These are phyloP conservation scores for Pyrocephalus nanus DNA, from an alignment of 2,797 vertebrate genomes.

Conservation along the genomic window DNA sequence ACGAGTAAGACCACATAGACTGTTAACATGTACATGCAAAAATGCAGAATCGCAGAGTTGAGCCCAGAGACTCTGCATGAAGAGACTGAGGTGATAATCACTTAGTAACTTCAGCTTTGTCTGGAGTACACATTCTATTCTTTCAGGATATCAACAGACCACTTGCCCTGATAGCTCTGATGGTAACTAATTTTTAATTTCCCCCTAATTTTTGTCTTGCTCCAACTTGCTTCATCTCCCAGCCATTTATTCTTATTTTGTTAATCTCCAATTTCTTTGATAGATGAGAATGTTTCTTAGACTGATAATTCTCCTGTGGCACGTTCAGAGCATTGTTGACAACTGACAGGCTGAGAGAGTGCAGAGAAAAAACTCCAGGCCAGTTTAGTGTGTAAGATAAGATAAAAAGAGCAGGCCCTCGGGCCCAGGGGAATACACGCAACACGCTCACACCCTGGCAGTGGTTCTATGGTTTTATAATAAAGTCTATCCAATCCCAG, in stretches of 20 bases:
- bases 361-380: no score
- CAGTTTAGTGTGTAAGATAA: no score
- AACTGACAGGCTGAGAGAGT: no score
- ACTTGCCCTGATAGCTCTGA: neutral
- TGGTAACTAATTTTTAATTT: neutral
- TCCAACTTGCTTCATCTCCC: neutral
- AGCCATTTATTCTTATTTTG: neutral
- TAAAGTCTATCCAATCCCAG: no score
- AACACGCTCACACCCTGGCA: no score
- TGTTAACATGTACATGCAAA: neutral
- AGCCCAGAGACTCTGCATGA: neutral
- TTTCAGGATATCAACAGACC: neutral
- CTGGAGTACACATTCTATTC: neutral
- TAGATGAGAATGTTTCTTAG: neutral
- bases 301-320: neutral
- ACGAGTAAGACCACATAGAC: accelerated
- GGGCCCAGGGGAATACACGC: no score
- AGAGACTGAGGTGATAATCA: neutral
- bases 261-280: neutral
- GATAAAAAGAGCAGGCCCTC: no score
- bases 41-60: neutral
- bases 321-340: neutral
- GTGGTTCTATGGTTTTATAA: no score
- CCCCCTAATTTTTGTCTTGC: neutral
- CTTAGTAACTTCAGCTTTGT: neutral